These are phyloP conservation scores for Enteromius thamalakanensis DNA, from an alignment of 2,797 vertebrate species.

Conservation along the genomic window DNA sequence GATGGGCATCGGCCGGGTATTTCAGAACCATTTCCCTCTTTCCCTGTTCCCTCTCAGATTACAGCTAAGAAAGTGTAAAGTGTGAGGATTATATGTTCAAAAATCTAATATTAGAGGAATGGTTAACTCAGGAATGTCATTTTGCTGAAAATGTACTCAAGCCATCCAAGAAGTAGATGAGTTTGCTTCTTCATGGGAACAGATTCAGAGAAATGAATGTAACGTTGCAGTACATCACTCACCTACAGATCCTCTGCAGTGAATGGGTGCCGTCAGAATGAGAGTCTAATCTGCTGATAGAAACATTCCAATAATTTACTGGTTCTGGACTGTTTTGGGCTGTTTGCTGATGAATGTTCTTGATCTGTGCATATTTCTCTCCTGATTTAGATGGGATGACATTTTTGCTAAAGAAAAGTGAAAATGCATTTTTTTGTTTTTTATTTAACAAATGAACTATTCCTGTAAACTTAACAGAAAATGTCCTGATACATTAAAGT, in stretches of 20 bases:
- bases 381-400: not conserved
- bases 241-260: not conserved
- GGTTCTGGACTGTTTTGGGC: not conserved
- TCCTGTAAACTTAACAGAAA: not conserved
- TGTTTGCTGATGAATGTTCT: not conserved
- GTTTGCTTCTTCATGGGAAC: not conserved
- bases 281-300: not conserved
- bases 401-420: not conserved
- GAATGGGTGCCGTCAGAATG: not conserved
- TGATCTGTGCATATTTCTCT: not conserved
- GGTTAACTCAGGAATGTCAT: not conserved
- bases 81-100: not conserved
- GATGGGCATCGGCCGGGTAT: conserved; percentile 43
- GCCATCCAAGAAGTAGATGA: not conserved
- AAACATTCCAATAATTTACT: not conserved
- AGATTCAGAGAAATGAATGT: not conserved
- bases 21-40: conserved; percentile 56
- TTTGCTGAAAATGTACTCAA: not conserved
- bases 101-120: not conserved
- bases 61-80: conserved; percentile 27
- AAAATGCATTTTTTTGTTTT: too few relatives aligned
- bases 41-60: conserved; percentile 42
- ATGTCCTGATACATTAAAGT: not conserved
- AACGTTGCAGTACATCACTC: not conserved
- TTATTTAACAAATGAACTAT: too few relatives aligned